These are phyloP conservation scores for Vanessa atalanta DNA, from an alignment of 1,140 invertebrate species.

Conservation along the genomic window DNA sequence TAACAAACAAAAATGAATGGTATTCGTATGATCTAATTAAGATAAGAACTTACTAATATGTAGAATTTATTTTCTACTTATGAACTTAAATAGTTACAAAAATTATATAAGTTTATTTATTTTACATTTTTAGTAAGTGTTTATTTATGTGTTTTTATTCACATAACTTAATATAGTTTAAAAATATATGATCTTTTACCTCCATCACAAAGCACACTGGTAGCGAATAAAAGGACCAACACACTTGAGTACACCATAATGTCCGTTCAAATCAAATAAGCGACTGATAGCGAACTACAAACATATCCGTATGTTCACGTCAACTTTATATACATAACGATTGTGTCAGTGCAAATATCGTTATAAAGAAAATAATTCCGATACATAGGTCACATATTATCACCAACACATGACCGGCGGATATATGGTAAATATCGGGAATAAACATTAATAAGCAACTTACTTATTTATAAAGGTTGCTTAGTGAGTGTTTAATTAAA, in stretches of 20 bases:
- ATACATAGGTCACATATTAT: conserved; percentile 36
- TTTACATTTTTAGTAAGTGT: no score
- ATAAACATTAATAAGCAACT: conserved; percentile 22
- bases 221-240: conserved; percentile 23
- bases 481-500: no score
- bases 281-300: conserved; percentile 25
- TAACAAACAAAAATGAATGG: no score
- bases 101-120: no score
- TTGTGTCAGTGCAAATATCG: conserved; percentile 37
- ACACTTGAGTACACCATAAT: conserved; percentile 26
- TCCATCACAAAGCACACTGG: conserved; percentile 27
- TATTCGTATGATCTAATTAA: no score
- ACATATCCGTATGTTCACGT: conserved; percentile 13
- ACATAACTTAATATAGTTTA: no score
- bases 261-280: conserved; percentile 20
- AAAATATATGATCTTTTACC: conserved; percentile 1
- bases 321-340: conserved; percentile 28
- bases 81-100: neutral
- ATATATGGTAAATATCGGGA: conserved; percentile 9
- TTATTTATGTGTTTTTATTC: neutral
- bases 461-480: neutral
- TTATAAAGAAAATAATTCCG: conserved; percentile 34
- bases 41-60: no score
- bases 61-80: no score
- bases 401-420: conserved; percentile 19